Percentiles rank a stretch among this genome's conserved stretches.
Conservation (phyloP, 1,140 invertebrate species). For the Caenorhabditis remanei region DNA sequence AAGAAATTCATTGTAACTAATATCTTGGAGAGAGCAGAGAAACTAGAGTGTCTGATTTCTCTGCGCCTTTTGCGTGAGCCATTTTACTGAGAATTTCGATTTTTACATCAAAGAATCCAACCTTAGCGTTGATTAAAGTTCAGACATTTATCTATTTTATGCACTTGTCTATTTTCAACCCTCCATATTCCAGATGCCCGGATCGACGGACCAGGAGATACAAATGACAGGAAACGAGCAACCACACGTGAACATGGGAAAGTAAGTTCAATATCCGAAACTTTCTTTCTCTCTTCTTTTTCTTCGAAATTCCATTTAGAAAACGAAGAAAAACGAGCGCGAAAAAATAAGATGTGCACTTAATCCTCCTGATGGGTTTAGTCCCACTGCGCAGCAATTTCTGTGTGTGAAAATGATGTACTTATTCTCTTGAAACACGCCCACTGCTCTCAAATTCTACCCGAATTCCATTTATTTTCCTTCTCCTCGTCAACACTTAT, state of each 20-base stretch:
- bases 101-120: no score
- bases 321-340: constrained; percentile 24
- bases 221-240: constrained; percentile 27
- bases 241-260: not conserved
- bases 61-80: no score
- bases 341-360: constrained; percentile 52
- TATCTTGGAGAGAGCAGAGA: no score
- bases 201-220: constrained; percentile 22
- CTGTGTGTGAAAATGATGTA: constrained; percentile 53
- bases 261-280: constrained; percentile 2
- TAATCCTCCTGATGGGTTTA: constrained; percentile 49
- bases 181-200: constrained; percentile 6
- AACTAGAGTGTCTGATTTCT: no score
- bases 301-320: constrained; percentile 5
- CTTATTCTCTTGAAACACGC: not conserved
- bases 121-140: not conserved
- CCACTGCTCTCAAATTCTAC: not conserved
- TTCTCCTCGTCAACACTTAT: not conserved
- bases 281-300: not conserved
- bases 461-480: constrained; percentile 29
- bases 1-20: no score
- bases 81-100: no score
- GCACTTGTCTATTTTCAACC: not conserved
- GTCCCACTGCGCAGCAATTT: constrained; percentile 48
- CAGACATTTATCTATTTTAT: not conserved